Percentiles rank a stretch among this genome's conserved stretches.
phyloP scores from a whole-genome alignment of 2,888 invertebrate genomes.

The Nemoura dubitans region DNA sequence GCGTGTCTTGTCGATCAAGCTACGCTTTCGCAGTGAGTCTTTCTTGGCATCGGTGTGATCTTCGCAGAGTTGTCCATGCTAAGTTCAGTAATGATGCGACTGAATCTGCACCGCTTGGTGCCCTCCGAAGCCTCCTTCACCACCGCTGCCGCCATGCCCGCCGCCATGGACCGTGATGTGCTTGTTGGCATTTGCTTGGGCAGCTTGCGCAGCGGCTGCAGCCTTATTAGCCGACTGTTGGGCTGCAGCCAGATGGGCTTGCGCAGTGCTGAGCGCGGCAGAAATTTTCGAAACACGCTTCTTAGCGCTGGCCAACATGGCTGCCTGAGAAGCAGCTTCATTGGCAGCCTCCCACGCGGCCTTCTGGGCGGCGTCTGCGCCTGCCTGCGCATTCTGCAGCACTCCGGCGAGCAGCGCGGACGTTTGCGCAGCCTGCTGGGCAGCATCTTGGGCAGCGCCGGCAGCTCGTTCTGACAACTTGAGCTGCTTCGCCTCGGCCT shows the following conservation, averaged over 20 bases:
- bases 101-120: slow-evolving; percentile 4
- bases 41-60: neutral
- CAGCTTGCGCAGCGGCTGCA: slow-evolving; percentile 18
- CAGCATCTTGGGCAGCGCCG: slow-evolving; percentile 16
- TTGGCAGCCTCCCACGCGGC: slow-evolving; percentile 28
- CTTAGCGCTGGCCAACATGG: slow-evolving; percentile 25
- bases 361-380: neutral
- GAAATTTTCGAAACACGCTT: neutral
- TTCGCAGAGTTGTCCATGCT: neutral
- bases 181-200: slow-evolving; percentile 30
- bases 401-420: neutral
- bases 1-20: neutral
- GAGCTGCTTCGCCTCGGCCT: slow-evolving; percentile 19
- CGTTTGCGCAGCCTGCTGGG: slow-evolving; percentile 22
- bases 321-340: slow-evolving; percentile 15
- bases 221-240: slow-evolving; percentile 22
- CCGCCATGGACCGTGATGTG: neutral
- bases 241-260: slow-evolving; percentile 16
- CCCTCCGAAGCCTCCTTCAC: neutral
- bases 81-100: neutral
- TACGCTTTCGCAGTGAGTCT: neutral
- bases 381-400: neutral
- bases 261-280: slow-evolving; percentile 7
- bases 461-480: slow-evolving; percentile 2
- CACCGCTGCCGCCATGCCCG: slow-evolving; percentile 9